Conservation (phyloP, 2,888 invertebrate genomes). For the Drosophila vallismaia region DNA sequence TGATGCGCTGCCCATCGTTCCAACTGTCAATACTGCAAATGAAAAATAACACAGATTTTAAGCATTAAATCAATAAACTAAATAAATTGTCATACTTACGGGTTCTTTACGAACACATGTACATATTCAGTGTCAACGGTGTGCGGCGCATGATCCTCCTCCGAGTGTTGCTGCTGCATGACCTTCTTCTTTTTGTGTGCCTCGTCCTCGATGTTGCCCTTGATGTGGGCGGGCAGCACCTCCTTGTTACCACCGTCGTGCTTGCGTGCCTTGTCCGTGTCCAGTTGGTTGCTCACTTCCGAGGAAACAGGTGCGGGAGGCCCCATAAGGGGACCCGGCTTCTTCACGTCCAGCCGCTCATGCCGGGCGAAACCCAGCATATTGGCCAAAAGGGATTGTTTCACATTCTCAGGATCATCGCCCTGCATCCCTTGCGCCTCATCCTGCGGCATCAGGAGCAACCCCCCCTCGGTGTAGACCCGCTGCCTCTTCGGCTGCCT, state of each 20-base stretch:
- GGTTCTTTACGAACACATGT: constrained; percentile 90
- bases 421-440: constrained; percentile 75
- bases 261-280: constrained; percentile 58
- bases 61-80: background rate
- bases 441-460: constrained; percentile 84
- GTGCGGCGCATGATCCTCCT: constrained; percentile 86
- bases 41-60: background rate
- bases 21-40: constrained; percentile 86
- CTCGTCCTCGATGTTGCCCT: constrained; percentile 74
- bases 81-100: constrained; percentile 84
- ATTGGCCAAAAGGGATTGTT: constrained; percentile 84
- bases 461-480: constrained; percentile 87
- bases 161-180: constrained; percentile 82
- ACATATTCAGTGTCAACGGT: constrained; percentile 91
- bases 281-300: constrained; percentile 55
- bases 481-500: constrained; percentile 62
- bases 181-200: constrained; percentile 82
- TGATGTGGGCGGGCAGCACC: constrained; percentile 82
- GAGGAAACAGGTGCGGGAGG: constrained; percentile 74
- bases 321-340: constrained; percentile 92
- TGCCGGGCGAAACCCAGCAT: constrained; percentile 93
- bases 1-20: constrained; percentile 90
- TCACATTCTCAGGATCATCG: constrained; percentile 54
- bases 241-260: constrained; percentile 76
- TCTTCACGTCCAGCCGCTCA: constrained; percentile 96